phyloP scores from a whole-genome alignment of 2,888 invertebrate species.

The Perithous albicinctus region DNA sequence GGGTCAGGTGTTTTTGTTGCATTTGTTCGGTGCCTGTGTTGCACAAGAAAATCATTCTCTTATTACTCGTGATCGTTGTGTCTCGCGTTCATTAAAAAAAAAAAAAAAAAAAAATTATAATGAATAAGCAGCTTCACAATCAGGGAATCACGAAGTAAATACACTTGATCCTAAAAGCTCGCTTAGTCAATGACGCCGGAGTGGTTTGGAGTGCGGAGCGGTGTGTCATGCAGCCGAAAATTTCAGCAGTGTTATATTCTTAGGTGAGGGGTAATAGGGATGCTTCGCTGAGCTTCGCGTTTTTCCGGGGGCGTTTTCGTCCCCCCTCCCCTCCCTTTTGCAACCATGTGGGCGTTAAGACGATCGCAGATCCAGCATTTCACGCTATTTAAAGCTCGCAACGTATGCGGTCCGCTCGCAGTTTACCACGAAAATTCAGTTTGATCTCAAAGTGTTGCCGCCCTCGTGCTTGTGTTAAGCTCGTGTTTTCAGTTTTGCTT shows the following conservation, averaged over 20 bases:
- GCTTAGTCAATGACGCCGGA: neutral
- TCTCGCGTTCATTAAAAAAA: too few species aligned
- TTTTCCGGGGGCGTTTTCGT: conserved; percentile 61
- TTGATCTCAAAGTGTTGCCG: conserved; percentile 5
- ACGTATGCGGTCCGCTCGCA: conserved; percentile 51
- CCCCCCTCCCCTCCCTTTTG: conserved; percentile 21
- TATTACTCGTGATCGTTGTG: too few species aligned
- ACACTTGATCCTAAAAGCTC: neutral
- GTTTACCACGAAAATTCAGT: conserved; percentile 54
- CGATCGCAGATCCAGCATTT: conserved; percentile 41
- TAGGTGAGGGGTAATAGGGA: conserved; percentile 56
- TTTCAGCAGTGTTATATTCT: conserved; percentile 55
- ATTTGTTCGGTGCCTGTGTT: too few species aligned
- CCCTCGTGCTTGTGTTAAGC: neutral
- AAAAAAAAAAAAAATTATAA: neutral
- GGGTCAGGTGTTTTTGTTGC: too few species aligned
- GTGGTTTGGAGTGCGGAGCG: neutral
- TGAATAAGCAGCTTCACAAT: neutral
- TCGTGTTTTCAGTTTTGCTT: conserved; percentile 1
- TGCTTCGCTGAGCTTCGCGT: conserved; percentile 50
- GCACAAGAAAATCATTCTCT: too few species aligned
- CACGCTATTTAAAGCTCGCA: conserved; percentile 62
- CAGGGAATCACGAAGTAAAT: neutral
- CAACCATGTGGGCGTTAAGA: conserved; percentile 56
- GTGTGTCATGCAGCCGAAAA: conserved; percentile 8